Base-by-base conservation (phyloP, 2,888 invertebrate genomes). In the Antheraea yamamai region DNA sequence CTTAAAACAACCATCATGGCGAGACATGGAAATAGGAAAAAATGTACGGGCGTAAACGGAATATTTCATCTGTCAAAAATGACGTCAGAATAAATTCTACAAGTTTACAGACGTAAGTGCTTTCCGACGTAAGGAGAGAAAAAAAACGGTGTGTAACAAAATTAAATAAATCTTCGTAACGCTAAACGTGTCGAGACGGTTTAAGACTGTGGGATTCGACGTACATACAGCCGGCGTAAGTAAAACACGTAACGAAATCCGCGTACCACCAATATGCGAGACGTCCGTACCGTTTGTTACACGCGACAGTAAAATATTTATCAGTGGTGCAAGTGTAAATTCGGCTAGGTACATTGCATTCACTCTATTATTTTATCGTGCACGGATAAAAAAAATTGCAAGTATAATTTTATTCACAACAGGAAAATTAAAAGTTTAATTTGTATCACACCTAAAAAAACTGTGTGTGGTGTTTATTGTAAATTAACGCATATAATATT, bases 141-240 rank as follows among this genome's bases (percentile, higher is more conserved):
- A 70, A 30, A 68, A 75, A 47, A 47, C 10, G 10, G 12, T 64
- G 74, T 51, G 20, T 76, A 39, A 74, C 72, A 72, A 74, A 74
- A 74, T 76, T 74, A 80, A 79, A 86, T 87, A 86, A 87, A 86
- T 87, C 84, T 81, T 61, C 78, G 77, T 76, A 81, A 83, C 84
- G 83, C 84, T 84, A 80, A 84, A 84, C 82, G 84, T 84, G 81
- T 79, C 78, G 79, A 80, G 78, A 81, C 77, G 81, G 80, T 84
- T 83, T 85, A 81, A 84, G 84, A 82, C 84, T 79, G 79, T 76
- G 80, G 78, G 78, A 82, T 80, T 81, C 76, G 78, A 74, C 78
- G 83, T 83, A 81, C 81, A 81, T 81, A 81, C 70, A 39, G n/a
- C 8, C 20, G 18, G n/a, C 39, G 39, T 83, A 82, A 80, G 80